These are phyloP conservation scores for Dolichotis patagonum DNA, from an alignment of 2,113 vertebrate genomes.

Conservation along the genomic window DNA sequence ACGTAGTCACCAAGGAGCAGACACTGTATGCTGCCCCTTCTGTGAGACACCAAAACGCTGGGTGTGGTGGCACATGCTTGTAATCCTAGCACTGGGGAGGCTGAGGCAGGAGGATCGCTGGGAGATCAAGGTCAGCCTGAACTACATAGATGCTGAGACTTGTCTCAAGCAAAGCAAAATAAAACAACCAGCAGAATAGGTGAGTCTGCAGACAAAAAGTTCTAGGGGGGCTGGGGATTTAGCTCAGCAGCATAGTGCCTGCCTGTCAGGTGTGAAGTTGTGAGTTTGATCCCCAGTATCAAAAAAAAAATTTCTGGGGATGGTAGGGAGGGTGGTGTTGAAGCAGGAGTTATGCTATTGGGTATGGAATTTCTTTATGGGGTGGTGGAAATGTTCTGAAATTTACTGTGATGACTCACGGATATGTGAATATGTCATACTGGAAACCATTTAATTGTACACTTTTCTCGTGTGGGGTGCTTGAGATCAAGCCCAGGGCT, in stretches of 20 bases:
- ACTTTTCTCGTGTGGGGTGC: background rate
- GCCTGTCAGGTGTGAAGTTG: no score
- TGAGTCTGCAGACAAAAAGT: background rate
- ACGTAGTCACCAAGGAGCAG: background rate
- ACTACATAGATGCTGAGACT: background rate
- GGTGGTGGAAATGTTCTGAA: background rate
- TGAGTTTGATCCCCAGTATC: no score
- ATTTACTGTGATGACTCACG: background rate
- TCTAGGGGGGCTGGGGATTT: no score
- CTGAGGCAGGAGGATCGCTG: background rate
- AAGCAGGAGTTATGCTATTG: background rate
- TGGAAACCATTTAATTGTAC: background rate
- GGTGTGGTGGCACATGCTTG: background rate
- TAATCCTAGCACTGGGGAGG: background rate
- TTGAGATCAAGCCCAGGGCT: background rate
- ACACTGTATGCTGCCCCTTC: background rate
- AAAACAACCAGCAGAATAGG: background rate
- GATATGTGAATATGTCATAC: background rate
- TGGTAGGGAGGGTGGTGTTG: background rate
- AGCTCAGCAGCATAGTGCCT: no score
- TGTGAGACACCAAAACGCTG: background rate
- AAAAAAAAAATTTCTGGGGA: background rate
- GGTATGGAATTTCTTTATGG: background rate
- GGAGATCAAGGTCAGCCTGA: background rate
- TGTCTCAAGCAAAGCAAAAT: background rate